Percentiles rank a stretch among this genome's conserved stretches.
Conservation (phyloP, 2,113 vertebrate species). For the Osmerus eperlanus region DNA sequence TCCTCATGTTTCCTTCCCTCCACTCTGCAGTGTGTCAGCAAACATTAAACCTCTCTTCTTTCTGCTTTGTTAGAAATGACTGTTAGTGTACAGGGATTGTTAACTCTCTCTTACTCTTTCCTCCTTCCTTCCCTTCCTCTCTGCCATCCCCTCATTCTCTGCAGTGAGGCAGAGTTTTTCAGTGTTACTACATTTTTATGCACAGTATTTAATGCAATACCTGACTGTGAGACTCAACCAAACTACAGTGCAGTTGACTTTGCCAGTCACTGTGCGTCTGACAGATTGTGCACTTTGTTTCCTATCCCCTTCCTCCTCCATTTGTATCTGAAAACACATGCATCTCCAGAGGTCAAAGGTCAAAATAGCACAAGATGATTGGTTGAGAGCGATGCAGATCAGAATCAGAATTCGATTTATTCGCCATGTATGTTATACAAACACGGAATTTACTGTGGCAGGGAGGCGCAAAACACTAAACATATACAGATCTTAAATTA, state of each 20-base stretch:
- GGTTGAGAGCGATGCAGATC: constrained; percentile 61
- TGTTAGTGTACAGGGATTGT: constrained; percentile 26
- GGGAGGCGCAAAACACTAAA: no score
- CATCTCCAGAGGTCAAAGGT: constrained; percentile 61
- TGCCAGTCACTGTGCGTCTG: constrained; percentile 33
- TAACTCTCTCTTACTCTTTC: constrained; percentile 42
- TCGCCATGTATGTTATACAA: no score
- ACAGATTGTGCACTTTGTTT: constrained; percentile 49
- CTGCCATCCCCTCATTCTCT: constrained; percentile 8
- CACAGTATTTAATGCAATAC: background rate
- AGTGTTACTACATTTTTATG: constrained; percentile 7
- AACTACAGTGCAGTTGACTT: constrained; percentile 1
- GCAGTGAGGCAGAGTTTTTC: constrained; percentile 25
- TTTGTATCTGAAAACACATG: constrained; percentile 46
- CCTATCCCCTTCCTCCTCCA: constrained; percentile 43
- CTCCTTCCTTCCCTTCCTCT: constrained; percentile 3
- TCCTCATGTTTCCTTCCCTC: constrained; percentile 14
- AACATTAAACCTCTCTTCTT: background rate
- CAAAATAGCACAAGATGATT: constrained; percentile 57
- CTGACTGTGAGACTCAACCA: background rate
- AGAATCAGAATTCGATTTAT: no score
- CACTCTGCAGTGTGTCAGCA: constrained; percentile 48
- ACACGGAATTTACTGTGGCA: no score
- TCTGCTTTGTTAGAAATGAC: constrained; percentile 28
- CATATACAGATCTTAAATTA: no score